A percentile compares a stretch with the other conserved stretches of the same genome.
Conservation (phyloP, 2,113 vertebrate genomes). For the cat (Felis catus) region DNA sequence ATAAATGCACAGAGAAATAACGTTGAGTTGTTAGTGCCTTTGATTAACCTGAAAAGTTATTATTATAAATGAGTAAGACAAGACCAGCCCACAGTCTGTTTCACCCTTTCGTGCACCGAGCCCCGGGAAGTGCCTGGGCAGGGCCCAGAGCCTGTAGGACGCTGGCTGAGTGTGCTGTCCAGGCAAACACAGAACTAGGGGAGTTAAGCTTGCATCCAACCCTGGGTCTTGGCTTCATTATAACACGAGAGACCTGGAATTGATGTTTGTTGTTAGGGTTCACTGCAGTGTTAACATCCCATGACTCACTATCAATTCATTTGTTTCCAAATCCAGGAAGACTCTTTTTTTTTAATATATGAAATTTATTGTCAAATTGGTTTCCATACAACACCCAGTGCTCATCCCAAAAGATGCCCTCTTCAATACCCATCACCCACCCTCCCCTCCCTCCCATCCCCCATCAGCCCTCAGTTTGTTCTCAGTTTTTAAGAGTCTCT, state of each 20-base stretch:
- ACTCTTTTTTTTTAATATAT: not conserved
- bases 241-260: fast-evolving
- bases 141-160: not conserved
- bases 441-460: too few species aligned
- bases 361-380: too few species aligned
- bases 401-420: too few species aligned
- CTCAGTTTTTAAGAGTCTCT: too few species aligned
- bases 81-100: not conserved
- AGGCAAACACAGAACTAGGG: fast-evolving
- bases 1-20: not conserved
- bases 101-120: not conserved
- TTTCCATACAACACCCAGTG: too few species aligned
- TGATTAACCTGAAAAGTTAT: not conserved
- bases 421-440: too few species aligned
- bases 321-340: not conserved
- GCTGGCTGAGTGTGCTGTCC: fast-evolving
- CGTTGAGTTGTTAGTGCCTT: not conserved
- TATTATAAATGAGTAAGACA: not conserved
- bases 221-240: not conserved
- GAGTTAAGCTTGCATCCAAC: fast-evolving
- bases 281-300: not conserved
- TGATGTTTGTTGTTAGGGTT: not conserved
- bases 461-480: too few species aligned
- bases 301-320: not conserved
- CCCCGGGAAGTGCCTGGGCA: not conserved